phyloP scores from a whole-genome alignment of 2,113 vertebrate species.

The Oxyruncus cristatus region DNA sequence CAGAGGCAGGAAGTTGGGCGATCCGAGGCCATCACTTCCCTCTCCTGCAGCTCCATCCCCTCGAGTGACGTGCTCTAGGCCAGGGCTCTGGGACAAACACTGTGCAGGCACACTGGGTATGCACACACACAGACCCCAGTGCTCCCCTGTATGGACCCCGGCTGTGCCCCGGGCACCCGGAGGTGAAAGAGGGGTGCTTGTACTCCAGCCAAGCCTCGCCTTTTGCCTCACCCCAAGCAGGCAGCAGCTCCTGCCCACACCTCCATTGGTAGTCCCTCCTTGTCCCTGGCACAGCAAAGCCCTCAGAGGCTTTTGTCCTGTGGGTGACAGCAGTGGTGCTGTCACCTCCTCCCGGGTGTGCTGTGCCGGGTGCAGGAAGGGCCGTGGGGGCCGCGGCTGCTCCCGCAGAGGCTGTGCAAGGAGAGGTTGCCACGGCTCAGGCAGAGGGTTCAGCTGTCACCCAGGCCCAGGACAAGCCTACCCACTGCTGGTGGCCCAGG shows the following conservation, averaged over 20 bases:
- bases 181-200: neutral
- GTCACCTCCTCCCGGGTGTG: neutral
- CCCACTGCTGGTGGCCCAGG: neutral
- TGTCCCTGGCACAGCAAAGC: neutral
- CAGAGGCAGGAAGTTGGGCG: accelerated
- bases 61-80: accelerated
- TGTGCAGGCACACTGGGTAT: accelerated
- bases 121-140: neutral
- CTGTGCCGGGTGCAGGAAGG: neutral
- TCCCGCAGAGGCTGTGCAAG: accelerated
- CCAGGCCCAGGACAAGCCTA: neutral
- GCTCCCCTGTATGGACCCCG: neutral
- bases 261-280: neutral
- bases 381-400: accelerated
- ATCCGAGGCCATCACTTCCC: neutral
- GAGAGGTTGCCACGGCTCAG: neutral
- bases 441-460: accelerated
- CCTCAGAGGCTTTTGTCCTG: neutral
- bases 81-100: accelerated
- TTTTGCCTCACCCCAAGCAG: neutral
- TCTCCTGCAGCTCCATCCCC: neutral
- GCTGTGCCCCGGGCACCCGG: accelerated
- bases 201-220: accelerated
- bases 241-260: neutral
- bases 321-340: neutral